Percentiles rank a stretch among this genome's conserved stretches.
Conservation (phyloP, 1,140 invertebrate genomes). For the Physella acuta region DNA sequence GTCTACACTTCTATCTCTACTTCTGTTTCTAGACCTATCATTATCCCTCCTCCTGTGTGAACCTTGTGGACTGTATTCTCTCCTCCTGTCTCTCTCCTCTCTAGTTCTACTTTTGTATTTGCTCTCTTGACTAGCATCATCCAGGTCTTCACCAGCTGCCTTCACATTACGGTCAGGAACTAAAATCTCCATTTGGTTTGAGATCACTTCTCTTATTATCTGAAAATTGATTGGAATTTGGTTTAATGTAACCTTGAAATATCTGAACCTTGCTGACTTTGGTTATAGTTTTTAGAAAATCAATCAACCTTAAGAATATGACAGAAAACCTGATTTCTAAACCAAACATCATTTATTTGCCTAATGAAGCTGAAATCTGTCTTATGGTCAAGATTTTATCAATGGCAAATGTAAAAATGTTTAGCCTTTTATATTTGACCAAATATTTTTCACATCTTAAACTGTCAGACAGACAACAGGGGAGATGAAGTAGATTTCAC, state of each 20-base stretch:
- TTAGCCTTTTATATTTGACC: background rate
- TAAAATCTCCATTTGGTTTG: constrained; percentile 66
- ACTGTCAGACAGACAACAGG: background rate
- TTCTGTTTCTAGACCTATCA: constrained; percentile 1
- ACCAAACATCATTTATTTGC: too few species aligned
- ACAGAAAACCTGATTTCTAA: background rate
- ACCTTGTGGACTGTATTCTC: background rate
- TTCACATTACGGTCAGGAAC: constrained; percentile 2
- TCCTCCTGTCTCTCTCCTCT: constrained; percentile 2
- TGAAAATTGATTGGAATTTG: too few species aligned
- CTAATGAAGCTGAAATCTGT: background rate
- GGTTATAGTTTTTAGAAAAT: too few species aligned
- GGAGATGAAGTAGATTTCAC: background rate
- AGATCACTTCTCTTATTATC: constrained; percentile 55
- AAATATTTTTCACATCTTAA: background rate
- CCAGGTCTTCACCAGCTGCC: background rate
- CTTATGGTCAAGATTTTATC: background rate
- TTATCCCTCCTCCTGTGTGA: background rate
- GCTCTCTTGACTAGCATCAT: background rate
- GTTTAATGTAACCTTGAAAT: too few species aligned
- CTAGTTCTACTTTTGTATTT: background rate
- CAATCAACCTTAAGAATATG: too few species aligned
- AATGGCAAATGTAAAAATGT: background rate
- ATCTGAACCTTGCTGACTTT: too few species aligned
- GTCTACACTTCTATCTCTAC: background rate